Percentiles rank a stretch among this genome's conserved stretches.
These are phyloP conservation scores for Hozukius guyotensis DNA, from an alignment of 2,797 vertebrate species.

Conservation along the genomic window DNA sequence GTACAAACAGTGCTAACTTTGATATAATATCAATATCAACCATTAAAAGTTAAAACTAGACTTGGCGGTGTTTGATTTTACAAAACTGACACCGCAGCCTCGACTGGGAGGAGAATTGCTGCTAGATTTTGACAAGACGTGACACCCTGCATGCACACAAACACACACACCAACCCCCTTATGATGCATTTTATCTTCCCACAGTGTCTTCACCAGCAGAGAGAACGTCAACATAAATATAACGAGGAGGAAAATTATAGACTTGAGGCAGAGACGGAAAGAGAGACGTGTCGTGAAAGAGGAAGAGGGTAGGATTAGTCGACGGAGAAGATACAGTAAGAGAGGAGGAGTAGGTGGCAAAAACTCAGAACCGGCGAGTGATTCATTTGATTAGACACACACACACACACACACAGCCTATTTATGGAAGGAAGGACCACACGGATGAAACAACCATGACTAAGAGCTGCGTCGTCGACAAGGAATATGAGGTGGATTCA, in stretches of 20 bases:
- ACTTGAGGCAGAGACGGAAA: slow-evolving; percentile 3
- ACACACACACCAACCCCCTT: not conserved
- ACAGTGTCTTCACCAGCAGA: not conserved
- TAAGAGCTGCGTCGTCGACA: not conserved
- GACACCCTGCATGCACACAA: not conserved
- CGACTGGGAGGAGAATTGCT: slow-evolving; percentile 4
- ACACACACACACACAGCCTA: slow-evolving; percentile 8
- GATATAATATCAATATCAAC: not conserved
- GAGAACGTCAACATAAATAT: not conserved
- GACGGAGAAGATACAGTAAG: not conserved
- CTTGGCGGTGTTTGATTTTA: not conserved
- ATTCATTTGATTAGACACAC: slow-evolving; percentile 29
- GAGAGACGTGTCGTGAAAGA: slow-evolving; percentile 21
- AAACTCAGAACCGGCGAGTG: not conserved
- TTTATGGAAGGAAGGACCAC: slow-evolving; percentile 3
- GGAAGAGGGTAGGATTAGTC: slow-evolving; percentile 23
- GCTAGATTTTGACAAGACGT: slow-evolving; percentile 29
- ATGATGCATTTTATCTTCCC: slow-evolving; percentile 9
- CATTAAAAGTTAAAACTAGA: not conserved
- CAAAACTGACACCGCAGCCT: not conserved
- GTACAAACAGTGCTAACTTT: not conserved
- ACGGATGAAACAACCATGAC: slow-evolving; percentile 22
- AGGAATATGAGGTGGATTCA: not conserved
- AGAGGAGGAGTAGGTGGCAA: slow-evolving; percentile 1
- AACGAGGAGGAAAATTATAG: slow-evolving; percentile 18